A percentile compares a stretch with the other conserved stretches of the same genome.
Evolutionary conservation across 2,113 vertebrate species (phyloP).

Genomic region (Gopherus evgoodei): DNA sequence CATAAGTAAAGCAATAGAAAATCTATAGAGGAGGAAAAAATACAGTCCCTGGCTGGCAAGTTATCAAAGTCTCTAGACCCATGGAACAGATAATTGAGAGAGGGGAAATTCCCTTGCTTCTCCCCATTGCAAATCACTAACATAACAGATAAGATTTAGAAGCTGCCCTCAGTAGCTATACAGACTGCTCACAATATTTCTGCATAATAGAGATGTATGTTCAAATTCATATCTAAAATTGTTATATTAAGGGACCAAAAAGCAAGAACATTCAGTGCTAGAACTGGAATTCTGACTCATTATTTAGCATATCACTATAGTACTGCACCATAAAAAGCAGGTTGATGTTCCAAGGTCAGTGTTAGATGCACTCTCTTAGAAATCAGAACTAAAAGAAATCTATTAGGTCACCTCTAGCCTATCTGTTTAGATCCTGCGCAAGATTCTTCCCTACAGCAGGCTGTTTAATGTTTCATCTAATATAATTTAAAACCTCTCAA

Average conservation of each 20-base stretch:
- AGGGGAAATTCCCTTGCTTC: conserved; percentile 37
- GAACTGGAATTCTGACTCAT: not conserved
- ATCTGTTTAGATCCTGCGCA: not conserved
- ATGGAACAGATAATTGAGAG: not conserved
- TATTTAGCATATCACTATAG: not conserved
- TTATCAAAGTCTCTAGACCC: not conserved
- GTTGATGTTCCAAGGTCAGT: not conserved
- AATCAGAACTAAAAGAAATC: not conserved
- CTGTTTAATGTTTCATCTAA: not conserved
- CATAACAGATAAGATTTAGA: not conserved
- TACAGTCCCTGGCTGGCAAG: not conserved
- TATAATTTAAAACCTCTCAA: not conserved
- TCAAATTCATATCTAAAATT: not conserved
- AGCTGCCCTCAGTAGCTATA: conserved; percentile 11
- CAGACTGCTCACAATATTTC: not conserved
- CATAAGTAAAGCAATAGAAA: not conserved
- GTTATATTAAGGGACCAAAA: conserved; percentile 3
- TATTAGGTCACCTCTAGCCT: not conserved
- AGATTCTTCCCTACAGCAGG: not conserved
- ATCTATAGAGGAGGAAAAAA: not conserved
- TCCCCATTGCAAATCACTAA: conserved; percentile 29
- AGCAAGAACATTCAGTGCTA: not conserved
- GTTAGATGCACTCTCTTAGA: not conserved
- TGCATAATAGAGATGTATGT: not conserved
- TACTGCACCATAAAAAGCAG: not conserved